Evolutionary conservation across 2,888 invertebrate genomes (phyloP).

Genomic region (Lasioglossum lativentre): DNA sequence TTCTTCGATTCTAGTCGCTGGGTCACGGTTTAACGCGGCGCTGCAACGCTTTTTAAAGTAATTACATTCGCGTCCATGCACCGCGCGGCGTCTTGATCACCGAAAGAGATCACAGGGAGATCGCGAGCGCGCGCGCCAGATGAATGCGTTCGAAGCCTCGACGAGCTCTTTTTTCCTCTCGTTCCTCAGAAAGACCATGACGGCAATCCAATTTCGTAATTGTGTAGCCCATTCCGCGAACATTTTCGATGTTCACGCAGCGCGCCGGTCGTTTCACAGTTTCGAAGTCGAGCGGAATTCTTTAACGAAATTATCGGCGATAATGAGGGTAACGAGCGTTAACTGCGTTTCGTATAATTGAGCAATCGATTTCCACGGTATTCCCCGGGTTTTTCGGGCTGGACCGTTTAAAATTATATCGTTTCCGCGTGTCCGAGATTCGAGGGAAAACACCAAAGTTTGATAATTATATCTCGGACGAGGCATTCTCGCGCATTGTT

Average conservation of each 20-base stretch:
- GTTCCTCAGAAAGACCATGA: slow-evolving; percentile 6
- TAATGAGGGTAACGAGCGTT: slow-evolving; percentile 3
- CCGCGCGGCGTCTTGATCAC: slow-evolving; percentile 17
- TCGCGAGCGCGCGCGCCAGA: neutral
- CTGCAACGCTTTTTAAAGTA: slow-evolving; percentile 40
- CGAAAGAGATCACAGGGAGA: slow-evolving; percentile 18
- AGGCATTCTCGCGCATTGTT: neutral
- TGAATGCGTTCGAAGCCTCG: slow-evolving; percentile 6
- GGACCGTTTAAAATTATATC: neutral
- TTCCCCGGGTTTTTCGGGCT: slow-evolving; percentile 1
- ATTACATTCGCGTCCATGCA: slow-evolving; percentile 36
- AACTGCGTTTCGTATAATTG: slow-evolving; percentile 35
- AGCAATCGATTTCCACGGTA: slow-evolving; percentile 13
- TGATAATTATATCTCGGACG: neutral
- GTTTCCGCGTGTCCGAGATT: neutral
- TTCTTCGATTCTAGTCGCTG: slow-evolving; percentile 13
- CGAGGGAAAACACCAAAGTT: slow-evolving; percentile 9
- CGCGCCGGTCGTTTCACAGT: neutral
- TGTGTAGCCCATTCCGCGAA: neutral
- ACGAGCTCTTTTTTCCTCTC: neutral
- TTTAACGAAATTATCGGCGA: slow-evolving; percentile 3
- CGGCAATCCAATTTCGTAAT: slow-evolving; percentile 18
- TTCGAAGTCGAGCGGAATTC: slow-evolving; percentile 30
- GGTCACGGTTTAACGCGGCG: slow-evolving; percentile 30
- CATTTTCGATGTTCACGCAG: neutral